Evolutionary conservation across 2,888 invertebrate genomes (phyloP), one percentile per base, ranked within the genome.

Genomic region (Temnothorax ravouxi): DNA sequence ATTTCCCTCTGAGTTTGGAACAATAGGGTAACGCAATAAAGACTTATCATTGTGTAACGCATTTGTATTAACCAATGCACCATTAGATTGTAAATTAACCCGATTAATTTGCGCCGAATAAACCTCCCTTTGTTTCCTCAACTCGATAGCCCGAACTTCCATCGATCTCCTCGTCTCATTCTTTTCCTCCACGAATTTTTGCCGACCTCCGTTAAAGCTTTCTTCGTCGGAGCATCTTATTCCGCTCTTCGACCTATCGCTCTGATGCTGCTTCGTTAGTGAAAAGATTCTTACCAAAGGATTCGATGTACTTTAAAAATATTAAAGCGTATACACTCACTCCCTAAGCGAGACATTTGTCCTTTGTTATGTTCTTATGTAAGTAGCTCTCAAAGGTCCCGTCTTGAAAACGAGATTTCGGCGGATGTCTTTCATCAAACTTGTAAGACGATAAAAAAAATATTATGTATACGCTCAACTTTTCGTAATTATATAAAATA

Each of bases 261-360:
- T 84, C 85, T 84, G 87, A 88, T 88, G 85, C 86, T 74, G 87
- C 89, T 90, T 90, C 89, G 88, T 90, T 90, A 90, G 88, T 87
- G 84, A 85, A 79, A 86, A 89, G 85, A 86, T 85, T 84, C 86
- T 84, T 85, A 77, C 75, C 71, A 85, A 79, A 85, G 87, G 83
- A 90, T 89, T 84, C 87, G 76, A 86, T 79, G 84, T 88, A 89
- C 90, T 88, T 89, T 84, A 89, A 90, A 86, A 86, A 89, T 89
- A 89, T 89, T 89, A 90, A 90, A 85, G 80, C 83, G 85, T 77
- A 83, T 77, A 83, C 75, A 84, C 83, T 77, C 75, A 79, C 71
- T 84, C 77, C 84, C 75, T 34, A 79, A 89, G 82, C 86, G 85
- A 52, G 52, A 52, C 66, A 66, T 84, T 74, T 85, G 81, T 87